Percentiles rank a stretch among this genome's conserved stretches.
Evolutionary conservation across 2,888 invertebrate genomes (phyloP).

Genomic region (Limenitis camilla): DNA sequence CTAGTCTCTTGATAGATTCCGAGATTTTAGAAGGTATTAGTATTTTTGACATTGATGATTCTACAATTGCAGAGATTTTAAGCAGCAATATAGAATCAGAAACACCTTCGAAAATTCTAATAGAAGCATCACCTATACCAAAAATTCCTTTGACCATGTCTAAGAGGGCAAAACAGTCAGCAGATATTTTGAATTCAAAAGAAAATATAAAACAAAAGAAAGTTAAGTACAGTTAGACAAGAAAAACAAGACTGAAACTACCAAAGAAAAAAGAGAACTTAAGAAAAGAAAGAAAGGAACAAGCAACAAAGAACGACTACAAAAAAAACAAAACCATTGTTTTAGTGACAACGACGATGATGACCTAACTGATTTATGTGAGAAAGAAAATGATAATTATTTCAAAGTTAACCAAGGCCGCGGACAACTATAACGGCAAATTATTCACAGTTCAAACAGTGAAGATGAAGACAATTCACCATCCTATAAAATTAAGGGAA

Average conservation of each 20-base stretch:
- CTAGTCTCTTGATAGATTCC: neutral
- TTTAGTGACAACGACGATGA: too few species aligned
- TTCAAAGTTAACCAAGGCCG: too few species aligned
- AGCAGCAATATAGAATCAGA: neutral
- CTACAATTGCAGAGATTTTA: neutral
- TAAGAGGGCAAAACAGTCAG: constrained; percentile 1
- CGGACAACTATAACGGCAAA: too few species aligned
- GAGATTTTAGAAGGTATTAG: constrained; percentile 1
- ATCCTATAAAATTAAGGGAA: neutral
- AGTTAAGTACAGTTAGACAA: too few species aligned
- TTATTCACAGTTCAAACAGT: neutral
- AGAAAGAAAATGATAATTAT: too few species aligned
- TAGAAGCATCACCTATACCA: constrained; percentile 19
- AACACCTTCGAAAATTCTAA: constrained; percentile 19
- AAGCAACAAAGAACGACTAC: too few species aligned
- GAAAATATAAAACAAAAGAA: too few species aligned
- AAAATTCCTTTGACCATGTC: constrained; percentile 16
- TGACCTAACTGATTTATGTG: too few species aligned
- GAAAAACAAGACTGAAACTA: too few species aligned
- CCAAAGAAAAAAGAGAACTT: too few species aligned
- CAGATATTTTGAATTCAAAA: neutral
- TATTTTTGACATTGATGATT: constrained; percentile 1
- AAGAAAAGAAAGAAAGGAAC: too few species aligned
- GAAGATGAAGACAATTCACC: neutral
- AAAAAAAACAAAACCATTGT: too few species aligned